Base-by-base conservation (phyloP, 2,113 vertebrate species). In the Notarius lentiginosus region DNA sequence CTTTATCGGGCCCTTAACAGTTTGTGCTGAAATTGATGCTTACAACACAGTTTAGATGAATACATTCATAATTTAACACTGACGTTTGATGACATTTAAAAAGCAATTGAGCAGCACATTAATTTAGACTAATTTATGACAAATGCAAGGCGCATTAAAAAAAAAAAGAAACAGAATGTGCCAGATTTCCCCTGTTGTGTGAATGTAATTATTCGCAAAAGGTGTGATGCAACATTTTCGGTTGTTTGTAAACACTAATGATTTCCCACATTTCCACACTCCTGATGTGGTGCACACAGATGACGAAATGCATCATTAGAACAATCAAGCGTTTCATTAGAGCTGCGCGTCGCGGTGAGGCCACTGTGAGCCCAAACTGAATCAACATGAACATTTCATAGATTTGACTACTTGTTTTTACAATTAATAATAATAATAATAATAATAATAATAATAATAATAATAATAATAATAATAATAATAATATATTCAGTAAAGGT, bases 161-260 rank as follows among this genome's bases (percentile, higher is more conserved):
- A 41, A 41, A 41, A 41, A 4, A 41, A 41, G 9, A 10, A 79
- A 58, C 15, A 41, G 79, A 22, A 34, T 41, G 18, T 81, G 30
- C 30, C 15, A 27, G n/a, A 18, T 27, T 27, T 55, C 10, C 27
- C 12, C 68, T 12, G 3, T 47, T 34, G n/a, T 49, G 2, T 47
- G 27, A 84, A 47, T n/a, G 56, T 11, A 61, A 30, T n/a, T 20
- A 60, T 41, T 41, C 41, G 41, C 41, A 15, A 55, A 79, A 79
- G 20, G 17, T 66, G 17, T 82, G 66, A 75, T 75, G 68, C 49
- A 70, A 66, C 60, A 66, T 34, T 83, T 58, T 87, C 56, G 17
- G 72, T 76, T 83, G 86, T 87, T 87, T 87, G 81, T 83, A 83
- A 87, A 87, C 72, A 87, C 27, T 75, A 84, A 76, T 66, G 24